Evolutionary conservation across 2,113 vertebrate genomes (phyloP).

Genomic region (Lagopus leucura): DNA sequence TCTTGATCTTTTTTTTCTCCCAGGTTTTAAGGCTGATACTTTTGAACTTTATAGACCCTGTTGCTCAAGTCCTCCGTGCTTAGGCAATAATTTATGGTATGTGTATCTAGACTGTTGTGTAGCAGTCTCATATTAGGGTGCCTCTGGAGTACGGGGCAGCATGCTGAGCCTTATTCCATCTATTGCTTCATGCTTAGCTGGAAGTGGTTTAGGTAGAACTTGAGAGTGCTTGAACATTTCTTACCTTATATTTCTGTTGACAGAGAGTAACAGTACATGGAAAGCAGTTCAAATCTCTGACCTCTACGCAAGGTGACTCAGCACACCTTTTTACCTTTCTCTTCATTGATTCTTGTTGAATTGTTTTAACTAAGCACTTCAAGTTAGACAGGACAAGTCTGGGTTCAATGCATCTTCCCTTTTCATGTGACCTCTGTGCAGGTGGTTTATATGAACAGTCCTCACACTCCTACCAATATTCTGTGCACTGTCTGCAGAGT

Average conservation of each 20-base stretch:
- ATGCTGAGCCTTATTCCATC: neutral
- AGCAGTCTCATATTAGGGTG: neutral
- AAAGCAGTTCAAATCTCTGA: neutral
- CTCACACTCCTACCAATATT: neutral
- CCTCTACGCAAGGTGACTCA: neutral
- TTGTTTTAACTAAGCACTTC: neutral
- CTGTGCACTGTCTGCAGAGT: neutral
- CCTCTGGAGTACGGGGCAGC: neutral
- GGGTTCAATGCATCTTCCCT: neutral
- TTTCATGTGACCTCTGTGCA: neutral
- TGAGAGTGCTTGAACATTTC: neutral
- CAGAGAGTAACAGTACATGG: neutral
- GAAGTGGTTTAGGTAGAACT: neutral
- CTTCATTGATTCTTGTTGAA: neutral
- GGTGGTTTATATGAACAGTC: neutral
- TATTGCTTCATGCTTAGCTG: neutral
- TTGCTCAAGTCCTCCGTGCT: neutral
- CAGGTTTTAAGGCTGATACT: neutral
- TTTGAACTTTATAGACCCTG: neutral
- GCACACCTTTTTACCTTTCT: neutral
- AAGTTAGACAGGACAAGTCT: neutral
- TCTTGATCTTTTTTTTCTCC: conserved; percentile 6
- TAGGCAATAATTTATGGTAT: neutral
- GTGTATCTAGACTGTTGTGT: neutral
- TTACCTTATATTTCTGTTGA: neutral